phyloP scores from a whole-genome alignment of 37 sponge, comb jelly and placozoan genomes.

The Hormiphora californensis region DNA sequence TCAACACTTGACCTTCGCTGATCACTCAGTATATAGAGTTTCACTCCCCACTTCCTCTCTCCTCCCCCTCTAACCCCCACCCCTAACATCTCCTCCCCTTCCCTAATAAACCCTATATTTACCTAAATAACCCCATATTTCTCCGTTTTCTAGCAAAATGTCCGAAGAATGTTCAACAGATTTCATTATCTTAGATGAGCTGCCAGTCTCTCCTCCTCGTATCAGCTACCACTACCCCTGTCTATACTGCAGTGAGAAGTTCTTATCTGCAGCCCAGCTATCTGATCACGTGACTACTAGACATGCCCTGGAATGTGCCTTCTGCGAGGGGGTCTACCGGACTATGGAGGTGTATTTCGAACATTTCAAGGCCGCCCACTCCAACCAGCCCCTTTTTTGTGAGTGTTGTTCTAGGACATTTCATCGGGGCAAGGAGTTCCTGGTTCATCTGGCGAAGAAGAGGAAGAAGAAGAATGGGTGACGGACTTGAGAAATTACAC shows the following conservation, averaged over 20 bases:
- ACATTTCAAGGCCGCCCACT: not conserved
- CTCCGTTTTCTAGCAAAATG: too few species aligned
- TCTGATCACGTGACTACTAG: not conserved
- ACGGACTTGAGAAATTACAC: too few species aligned
- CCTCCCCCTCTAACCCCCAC: too few species aligned
- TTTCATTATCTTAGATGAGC: not conserved
- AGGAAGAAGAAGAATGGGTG: too few species aligned
- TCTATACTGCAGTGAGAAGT: not conserved
- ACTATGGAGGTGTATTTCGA: not conserved
- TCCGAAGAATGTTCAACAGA: too few species aligned
- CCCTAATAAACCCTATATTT: too few species aligned
- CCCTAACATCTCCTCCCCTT: too few species aligned
- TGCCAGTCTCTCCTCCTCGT: not conserved
- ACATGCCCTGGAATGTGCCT: not conserved
- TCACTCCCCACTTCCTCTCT: too few species aligned
- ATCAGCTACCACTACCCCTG: not conserved
- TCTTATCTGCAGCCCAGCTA: not conserved
- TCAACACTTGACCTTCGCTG: too few species aligned
- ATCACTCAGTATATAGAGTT: too few species aligned
- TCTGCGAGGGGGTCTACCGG: not conserved
- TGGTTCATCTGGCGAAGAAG: not conserved
- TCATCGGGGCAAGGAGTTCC: not conserved
- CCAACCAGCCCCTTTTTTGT: not conserved
- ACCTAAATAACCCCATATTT: too few species aligned
- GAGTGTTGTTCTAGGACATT: not conserved